These are phyloP conservation scores for Mimachlamys varia DNA, from an alignment of 2,888 invertebrate species.

Conservation along the genomic window DNA sequence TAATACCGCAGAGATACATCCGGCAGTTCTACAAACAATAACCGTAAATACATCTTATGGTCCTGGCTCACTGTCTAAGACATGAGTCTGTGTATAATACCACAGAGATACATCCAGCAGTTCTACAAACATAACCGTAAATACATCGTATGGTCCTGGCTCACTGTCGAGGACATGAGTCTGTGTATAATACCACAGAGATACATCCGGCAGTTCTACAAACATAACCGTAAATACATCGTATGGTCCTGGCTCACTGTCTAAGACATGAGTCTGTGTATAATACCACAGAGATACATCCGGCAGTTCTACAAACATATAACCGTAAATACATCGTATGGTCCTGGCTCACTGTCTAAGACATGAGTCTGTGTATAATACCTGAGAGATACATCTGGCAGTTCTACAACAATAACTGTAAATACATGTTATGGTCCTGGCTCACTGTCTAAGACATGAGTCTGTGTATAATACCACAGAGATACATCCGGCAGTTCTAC, in stretches of 20 bases:
- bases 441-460: too few relatives aligned
- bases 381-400: constrained; percentile 88
- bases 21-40: constrained; percentile 84
- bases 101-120: constrained; percentile 88
- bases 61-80: too few relatives aligned
- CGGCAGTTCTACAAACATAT: constrained; percentile 84
- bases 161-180: too few relatives aligned
- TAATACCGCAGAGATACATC: constrained; percentile 88
- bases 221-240: constrained; percentile 46
- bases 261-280: too few relatives aligned
- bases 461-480: constrained; percentile 85
- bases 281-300: constrained; percentile 88
- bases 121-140: constrained; percentile 80
- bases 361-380: constrained; percentile 71
- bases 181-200: constrained; percentile 85
- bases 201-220: constrained; percentile 87
- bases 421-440: background rate
- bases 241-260: background rate
- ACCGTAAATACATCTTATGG: background rate
- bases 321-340: background rate
- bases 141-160: background rate
- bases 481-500: constrained; percentile 87
- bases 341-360: too few relatives aligned
- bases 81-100: constrained; percentile 78
- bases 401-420: constrained; percentile 80